Percentiles rank a stretch among this genome's conserved stretches.
These are phyloP conservation scores for Alligator sinensis DNA, from an alignment of 2,113 vertebrate species.

Conservation along the genomic window DNA sequence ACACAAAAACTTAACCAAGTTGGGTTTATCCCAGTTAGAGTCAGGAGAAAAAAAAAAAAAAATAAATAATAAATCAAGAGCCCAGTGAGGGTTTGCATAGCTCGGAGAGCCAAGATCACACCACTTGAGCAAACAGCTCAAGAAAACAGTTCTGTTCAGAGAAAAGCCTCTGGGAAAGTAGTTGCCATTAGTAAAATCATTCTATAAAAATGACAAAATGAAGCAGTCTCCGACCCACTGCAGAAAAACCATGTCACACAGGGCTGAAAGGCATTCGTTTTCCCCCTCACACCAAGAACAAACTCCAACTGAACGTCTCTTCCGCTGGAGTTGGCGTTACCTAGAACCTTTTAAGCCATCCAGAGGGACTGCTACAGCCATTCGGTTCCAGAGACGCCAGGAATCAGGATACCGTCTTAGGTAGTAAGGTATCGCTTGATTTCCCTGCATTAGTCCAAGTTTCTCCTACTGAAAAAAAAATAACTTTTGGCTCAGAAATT, in stretches of 20 bases:
- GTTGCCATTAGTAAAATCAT: not conserved
- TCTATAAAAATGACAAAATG: not conserved
- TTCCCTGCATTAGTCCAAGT: not conserved
- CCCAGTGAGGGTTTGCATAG: constrained; percentile 4
- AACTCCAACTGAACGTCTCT: not conserved
- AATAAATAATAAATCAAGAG: not conserved
- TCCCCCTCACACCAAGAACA: not conserved
- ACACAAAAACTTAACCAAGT: not conserved
- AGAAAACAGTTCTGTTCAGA: not conserved
- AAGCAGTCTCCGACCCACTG: fast-evolving
- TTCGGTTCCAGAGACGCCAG: not conserved
- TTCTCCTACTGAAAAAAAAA: not conserved
- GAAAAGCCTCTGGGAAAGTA: not conserved
- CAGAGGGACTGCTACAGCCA: not conserved
- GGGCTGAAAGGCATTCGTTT: not conserved
- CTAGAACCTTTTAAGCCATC: not conserved
- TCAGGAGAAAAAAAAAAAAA: not conserved
- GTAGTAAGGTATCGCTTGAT: not conserved
- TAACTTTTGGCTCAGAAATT: not conserved
- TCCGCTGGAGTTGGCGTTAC: not conserved
- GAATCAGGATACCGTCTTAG: fast-evolving
- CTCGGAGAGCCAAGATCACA: constrained; percentile 9
- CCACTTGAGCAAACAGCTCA: not conserved
- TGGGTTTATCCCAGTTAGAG: not conserved
- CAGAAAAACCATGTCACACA: not conserved